Evolutionary conservation across 2,888 invertebrate genomes (phyloP), one percentile per base, ranked within the genome.

Genomic region (Limulus polyphemus): DNA sequence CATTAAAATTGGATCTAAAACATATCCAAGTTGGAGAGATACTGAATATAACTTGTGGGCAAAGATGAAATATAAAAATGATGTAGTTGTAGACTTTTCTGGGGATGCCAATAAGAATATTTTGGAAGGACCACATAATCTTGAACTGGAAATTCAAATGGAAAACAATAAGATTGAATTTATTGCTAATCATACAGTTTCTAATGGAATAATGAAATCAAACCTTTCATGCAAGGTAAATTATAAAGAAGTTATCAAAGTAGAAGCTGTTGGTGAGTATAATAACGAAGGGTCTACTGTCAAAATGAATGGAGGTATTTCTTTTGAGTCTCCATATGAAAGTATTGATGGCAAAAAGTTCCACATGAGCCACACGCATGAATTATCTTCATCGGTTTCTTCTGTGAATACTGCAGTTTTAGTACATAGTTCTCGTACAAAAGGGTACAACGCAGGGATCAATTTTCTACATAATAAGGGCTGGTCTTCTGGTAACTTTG

Each of bases 341-440:
- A 59, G 56, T 12, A 61, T 61, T 17, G 63, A 65, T 57, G 65
- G 65, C 47, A 65, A 63, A 52, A 59, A 61, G n/a, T 12, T 65
- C 46, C 60, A 55, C 54, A 59, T 59, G 48, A 16, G 57, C 49
- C 49, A 59, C 5, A 49, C 63, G 51, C 58, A 47, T 16, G 63
- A 65, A 55, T 32, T 32, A 3, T 32, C 32, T 32, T 7, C 32
- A 32, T 32, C 32, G 7, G 32, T 32, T 7, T 32, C 32, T 32
- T 32, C 32, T 32, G 32, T 32, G 32, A 32, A 32, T 32, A 32
- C 32, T 32, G 32, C 3, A 32, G 3, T 32, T 32, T 32, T 32
- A 32, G 32, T 32, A 32, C 32, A 32, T 5, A 32, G 32, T 32
- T 32, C 32, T 32, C 32, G 32, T 32, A 32, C 32, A 32, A 32